These are phyloP conservation scores for Hirtodrosophila confusa DNA, from an alignment of 2,888 invertebrate species.

Conservation along the genomic window DNA sequence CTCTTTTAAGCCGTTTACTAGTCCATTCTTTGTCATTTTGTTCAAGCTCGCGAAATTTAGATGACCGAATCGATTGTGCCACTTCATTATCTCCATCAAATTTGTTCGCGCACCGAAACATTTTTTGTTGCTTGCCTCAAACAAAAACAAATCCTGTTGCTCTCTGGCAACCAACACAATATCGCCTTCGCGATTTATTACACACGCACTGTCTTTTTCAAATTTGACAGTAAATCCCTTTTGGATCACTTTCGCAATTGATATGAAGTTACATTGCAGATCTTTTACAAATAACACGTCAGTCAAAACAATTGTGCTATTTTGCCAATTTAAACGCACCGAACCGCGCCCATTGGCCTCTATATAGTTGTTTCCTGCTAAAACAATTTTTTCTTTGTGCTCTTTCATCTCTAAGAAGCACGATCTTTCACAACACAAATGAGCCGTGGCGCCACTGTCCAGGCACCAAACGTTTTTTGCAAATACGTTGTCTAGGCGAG, in stretches of 20 bases:
- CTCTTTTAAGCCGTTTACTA: background rate
- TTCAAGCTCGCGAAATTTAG: too few relatives aligned
- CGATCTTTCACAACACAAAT: background rate
- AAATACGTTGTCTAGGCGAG: too few relatives aligned
- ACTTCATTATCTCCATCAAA: background rate
- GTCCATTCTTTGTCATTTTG: too few relatives aligned
- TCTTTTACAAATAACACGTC: slow-evolving; percentile 9
- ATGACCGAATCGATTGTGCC: background rate
- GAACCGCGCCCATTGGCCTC: background rate
- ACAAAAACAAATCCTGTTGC: slow-evolving; percentile 1
- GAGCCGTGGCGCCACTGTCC: slow-evolving; percentile 22
- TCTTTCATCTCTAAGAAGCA: background rate
- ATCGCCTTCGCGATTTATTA: too few relatives aligned
- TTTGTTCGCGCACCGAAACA: background rate
- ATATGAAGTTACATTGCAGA: slow-evolving; percentile 9
- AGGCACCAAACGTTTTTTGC: slow-evolving; percentile 74
- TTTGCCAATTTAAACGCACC: background rate
- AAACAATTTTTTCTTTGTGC: background rate
- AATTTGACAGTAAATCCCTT: too few relatives aligned
- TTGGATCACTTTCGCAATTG: background rate
- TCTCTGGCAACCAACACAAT: too few relatives aligned
- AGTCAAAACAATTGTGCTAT: background rate
- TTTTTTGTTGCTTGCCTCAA: background rate
- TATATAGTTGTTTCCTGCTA: background rate
- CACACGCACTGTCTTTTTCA: too few relatives aligned